Conservation (phyloP, 2,113 vertebrate species). For the Tychaedon coryphoeus region DNA sequence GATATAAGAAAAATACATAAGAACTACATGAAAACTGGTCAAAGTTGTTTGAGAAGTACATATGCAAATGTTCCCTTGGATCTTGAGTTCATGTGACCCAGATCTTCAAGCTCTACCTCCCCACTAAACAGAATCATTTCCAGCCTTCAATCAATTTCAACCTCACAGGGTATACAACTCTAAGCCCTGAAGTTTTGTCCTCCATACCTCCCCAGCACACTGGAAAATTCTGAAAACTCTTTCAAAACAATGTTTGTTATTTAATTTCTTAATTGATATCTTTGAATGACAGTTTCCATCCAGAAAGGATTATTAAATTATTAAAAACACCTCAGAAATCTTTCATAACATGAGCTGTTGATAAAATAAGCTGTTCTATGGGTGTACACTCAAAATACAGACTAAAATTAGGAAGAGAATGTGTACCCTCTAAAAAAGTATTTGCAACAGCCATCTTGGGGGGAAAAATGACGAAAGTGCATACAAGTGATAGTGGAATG, state of each 20-base stretch:
- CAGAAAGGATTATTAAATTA: not conserved
- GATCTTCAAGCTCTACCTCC: not conserved
- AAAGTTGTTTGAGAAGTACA: not conserved
- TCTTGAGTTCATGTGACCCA: not conserved
- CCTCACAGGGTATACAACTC: not conserved
- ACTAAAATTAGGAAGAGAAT: not conserved
- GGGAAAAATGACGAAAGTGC: accelerated
- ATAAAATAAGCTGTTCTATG: not conserved
- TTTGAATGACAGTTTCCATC: not conserved
- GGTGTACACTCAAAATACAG: not conserved
- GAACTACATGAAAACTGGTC: not conserved
- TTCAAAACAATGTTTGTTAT: not conserved
- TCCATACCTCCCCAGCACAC: not conserved
- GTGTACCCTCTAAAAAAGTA: not conserved
- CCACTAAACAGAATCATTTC: not conserved
- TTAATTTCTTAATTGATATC: not conserved
- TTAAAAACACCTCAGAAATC: not conserved
- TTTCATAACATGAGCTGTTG: not conserved
- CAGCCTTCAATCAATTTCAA: not conserved
- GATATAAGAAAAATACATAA: not conserved
- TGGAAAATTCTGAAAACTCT: not conserved
- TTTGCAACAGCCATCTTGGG: not conserved
- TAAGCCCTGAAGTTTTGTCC: not conserved
- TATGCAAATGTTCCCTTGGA: not conserved
- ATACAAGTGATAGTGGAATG: not conserved